Conservation (phyloP, 92 coral and sea anemone genomes). For the Siderastrea siderea region DNA sequence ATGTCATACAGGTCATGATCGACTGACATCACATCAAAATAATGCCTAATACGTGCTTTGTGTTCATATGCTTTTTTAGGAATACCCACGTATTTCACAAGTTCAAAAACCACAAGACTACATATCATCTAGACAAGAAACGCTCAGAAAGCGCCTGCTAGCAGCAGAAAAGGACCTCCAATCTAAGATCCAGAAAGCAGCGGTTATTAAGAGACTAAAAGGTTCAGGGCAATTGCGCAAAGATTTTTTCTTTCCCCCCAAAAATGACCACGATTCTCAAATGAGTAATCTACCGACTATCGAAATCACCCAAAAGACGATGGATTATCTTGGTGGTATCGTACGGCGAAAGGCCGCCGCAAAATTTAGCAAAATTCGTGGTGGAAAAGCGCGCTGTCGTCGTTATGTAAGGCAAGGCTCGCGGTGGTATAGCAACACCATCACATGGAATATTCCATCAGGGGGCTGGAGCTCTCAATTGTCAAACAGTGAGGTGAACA, state of each 20-base stretch:
- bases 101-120: background rate
- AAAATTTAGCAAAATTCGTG: background rate
- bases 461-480: conserved; percentile 25
- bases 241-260: conserved; percentile 15
- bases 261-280: background rate
- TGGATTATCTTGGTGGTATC: background rate
- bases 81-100: background rate
- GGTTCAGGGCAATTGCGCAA: background rate
- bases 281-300: background rate
- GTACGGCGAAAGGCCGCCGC: background rate
- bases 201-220: background rate
- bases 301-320: background rate
- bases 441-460: conserved; percentile 65
- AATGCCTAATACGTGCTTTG: background rate
- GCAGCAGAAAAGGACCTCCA: background rate
- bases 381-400: conserved; percentile 11
- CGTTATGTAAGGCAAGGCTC: conserved; percentile 54
- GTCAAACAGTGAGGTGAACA: conserved; percentile 17
- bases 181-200: background rate
- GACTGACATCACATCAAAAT: background rate
- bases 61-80: conserved; percentile 5
- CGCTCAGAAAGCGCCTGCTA: background rate
- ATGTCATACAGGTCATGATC: background rate
- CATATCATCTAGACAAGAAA: conserved; percentile 2
- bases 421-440: conserved; percentile 30